A percentile compares a stretch with the other conserved stretches of the same genome.
Conservation (phyloP, 2,888 invertebrate species). For the Pristionchus mayeri region DNA sequence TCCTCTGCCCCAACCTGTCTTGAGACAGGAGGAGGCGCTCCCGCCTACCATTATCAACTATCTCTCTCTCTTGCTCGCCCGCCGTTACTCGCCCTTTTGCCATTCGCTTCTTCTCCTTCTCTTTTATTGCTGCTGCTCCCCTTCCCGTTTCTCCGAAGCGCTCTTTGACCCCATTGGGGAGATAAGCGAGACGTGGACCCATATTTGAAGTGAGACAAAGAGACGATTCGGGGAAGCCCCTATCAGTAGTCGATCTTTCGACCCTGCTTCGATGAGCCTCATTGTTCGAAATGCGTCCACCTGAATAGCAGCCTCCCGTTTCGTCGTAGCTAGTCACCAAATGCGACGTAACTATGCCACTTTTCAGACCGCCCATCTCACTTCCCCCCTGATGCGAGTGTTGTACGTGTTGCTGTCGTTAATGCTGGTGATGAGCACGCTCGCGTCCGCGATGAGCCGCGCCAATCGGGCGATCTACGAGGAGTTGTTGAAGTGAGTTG, state of each 20-base stretch:
- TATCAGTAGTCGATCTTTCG: neutral
- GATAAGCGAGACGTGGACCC: conserved; percentile 18
- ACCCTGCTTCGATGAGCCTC: neutral
- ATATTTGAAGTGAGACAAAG: conserved; percentile 20
- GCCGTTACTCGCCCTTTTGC: conserved; percentile 32
- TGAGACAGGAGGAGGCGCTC: neutral
- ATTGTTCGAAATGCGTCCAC: neutral
- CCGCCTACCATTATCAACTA: conserved; percentile 10
- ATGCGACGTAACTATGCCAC: no score
- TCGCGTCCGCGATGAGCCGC: conserved; percentile 58
- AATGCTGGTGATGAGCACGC: conserved; percentile 55
- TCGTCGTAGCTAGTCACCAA: no score
- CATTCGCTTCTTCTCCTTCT: neutral
- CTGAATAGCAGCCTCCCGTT: no score
- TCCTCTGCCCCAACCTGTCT: conserved; percentile 14
- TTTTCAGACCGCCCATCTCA: neutral
- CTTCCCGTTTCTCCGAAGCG: conserved; percentile 42
- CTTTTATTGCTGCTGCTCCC: conserved; percentile 19
- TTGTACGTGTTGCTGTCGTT: conserved; percentile 58
- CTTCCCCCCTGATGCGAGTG: conserved; percentile 57
- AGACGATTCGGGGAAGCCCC: conserved; percentile 17
- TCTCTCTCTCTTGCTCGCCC: conserved; percentile 3
- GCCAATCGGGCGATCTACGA: conserved; percentile 61
- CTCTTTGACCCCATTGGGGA: conserved; percentile 34
- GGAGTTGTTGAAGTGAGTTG: conserved; percentile 61